These are phyloP conservation scores for Saccostrea glomerata DNA, from an alignment of 1,140 invertebrate species.

Conservation along the genomic window DNA sequence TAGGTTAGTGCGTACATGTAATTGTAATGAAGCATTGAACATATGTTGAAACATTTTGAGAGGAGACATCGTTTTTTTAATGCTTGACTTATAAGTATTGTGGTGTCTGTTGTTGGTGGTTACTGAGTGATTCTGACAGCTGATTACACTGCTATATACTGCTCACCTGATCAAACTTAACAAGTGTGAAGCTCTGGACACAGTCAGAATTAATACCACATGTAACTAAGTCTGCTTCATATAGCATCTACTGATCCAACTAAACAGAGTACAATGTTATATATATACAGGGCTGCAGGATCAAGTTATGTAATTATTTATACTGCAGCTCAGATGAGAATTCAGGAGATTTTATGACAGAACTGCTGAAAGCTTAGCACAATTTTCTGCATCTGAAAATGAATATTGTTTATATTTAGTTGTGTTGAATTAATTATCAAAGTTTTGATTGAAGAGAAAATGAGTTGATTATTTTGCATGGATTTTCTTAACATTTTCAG, in stretches of 20 bases:
- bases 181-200: slow-evolving; percentile 15
- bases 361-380: neutral
- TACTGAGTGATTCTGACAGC: neutral
- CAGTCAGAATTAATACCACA: neutral
- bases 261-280: slow-evolving; percentile 9
- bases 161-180: neutral
- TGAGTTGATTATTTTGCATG: slow-evolving; percentile 20
- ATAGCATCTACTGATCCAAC: neutral
- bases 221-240: neutral
- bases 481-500: neutral
- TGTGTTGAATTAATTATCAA: neutral
- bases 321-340: neutral
- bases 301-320: neutral
- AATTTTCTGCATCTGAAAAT: neutral
- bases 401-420: neutral
- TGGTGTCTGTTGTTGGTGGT: neutral
- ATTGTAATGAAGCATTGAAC: too few relatives aligned
- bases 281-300: slow-evolving; percentile 4
- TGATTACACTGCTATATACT: neutral
- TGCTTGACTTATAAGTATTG: neutral
- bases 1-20: too few relatives aligned
- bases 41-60: too few relatives aligned
- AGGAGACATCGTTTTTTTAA: too few relatives aligned
- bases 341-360: neutral
- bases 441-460: neutral